Evolutionary conservation across 2,888 invertebrate species (phyloP), one percentile per base, ranked within the genome.

Genomic region (Zonitis immaculata): DNA sequence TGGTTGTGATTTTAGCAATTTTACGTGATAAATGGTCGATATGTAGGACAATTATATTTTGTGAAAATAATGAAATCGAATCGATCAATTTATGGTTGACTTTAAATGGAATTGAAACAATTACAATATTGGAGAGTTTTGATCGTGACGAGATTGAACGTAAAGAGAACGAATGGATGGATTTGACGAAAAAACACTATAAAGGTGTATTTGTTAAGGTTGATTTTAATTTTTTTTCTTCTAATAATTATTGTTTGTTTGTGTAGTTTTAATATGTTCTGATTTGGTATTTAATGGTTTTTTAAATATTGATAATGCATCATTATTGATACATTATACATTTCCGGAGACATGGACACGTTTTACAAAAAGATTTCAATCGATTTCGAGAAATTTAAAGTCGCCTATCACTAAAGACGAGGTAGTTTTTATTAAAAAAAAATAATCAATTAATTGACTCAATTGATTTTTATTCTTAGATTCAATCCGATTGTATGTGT

Each of bases 251-350:
- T n/a, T n/a, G n/a, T n/a, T n/a, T n/a, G 32, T 7, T 18, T 16
- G 54, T 68, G 35, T 51, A 73, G 74, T 71, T n/a, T 73, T 90
- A 11, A 76, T 91, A 6, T 85, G 87, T 63, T 84, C 85, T n/a
- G 91, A 91, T 70, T 77, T 77, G 11, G 79, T 83, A 62, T 75
- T 89, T 47, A 65, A 68, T 44, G 76, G 76, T 0, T 81, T 85
- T 58, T 67, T 90, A 48, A 79, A 81, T 52, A 76, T 90, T 6
- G 82, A 81, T 0, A 80, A 87, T 69, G 87, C 86, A 0, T 78
- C 82, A 46, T 78, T 82, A 63, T 73, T 91, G 25, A 78, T 92
- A 12, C 89, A 91, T 70, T 90, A 82, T 73, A 86, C 88, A 2
- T 71, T 91, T 59, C 85, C 88, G 0, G 66, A 74, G 22, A 75